These are phyloP conservation scores for Melanocharis versteri DNA, from an alignment of 2,113 vertebrate genomes.

Conservation along the genomic window DNA sequence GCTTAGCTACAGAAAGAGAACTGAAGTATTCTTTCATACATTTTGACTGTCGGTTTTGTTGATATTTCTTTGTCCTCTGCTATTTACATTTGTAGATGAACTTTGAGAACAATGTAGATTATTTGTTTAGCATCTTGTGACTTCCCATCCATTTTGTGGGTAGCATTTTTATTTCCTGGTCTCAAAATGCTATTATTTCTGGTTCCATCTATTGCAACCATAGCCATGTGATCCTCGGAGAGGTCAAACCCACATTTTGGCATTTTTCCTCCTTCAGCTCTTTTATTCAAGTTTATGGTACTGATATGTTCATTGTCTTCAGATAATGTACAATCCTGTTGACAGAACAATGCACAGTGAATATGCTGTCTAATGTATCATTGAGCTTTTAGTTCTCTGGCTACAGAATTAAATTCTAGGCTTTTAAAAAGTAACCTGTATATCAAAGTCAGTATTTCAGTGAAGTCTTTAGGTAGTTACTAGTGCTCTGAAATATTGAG, in stretches of 20 bases:
- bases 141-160: constrained; percentile 1
- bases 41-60: neutral
- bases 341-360: constrained; percentile 58
- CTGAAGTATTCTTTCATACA: neutral
- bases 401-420: neutral
- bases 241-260: constrained; percentile 55
- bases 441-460: neutral
- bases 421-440: neutral
- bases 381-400: constrained; percentile 17
- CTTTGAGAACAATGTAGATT: constrained; percentile 28
- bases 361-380: constrained; percentile 19
- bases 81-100: constrained; percentile 18
- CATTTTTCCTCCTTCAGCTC: constrained; percentile 58
- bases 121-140: constrained; percentile 32
- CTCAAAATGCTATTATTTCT: constrained; percentile 20
- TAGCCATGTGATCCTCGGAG: constrained; percentile 13
- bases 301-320: constrained; percentile 51
- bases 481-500: neutral
- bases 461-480: neutral
- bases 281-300: constrained; percentile 45
- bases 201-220: neutral
- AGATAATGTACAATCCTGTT: constrained; percentile 39
- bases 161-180: constrained; percentile 27
- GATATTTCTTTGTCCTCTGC: neutral
- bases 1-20: neutral